Base-by-base conservation (phyloP, 2,888 invertebrate genomes). In the Atrina japonica region DNA sequence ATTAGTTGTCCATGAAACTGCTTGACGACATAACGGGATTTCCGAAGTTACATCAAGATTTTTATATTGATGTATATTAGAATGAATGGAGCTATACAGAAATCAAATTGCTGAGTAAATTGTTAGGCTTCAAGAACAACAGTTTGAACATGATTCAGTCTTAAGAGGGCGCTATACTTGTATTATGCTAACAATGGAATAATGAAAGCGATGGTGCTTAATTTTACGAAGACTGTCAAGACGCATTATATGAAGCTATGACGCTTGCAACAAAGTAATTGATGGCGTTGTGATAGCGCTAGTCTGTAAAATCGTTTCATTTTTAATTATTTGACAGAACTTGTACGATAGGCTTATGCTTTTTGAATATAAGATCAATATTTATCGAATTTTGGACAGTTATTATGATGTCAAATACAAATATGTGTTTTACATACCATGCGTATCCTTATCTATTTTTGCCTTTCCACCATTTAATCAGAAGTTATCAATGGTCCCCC, bases 191-290 rank as follows among this genome's bases (percentile, higher is more conserved):
- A 52, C 21, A 52, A 52, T 21, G 52, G 21, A 9, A 52, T 52
- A 52, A 52, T 52, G 52, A 52, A 52, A 52, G 52, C 23, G 52
- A 52, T 14, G 25, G 52, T 52, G 52, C 52, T 52, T 52, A 52
- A 52, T 52, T 23, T 7, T 14, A 18, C 14, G 3, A 16, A 7
- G 14, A 14, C 52, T 52, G 52, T 52, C 52, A 52, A 23, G 14
- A 18, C 23, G 3, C 25, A 52, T 52, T 52, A 21, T 5, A 21
- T 9, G n/a, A n/a, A 21, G 3, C 47, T 18, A 21, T n/a, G 47
- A n/a, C 21, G n/a, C 47, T 47, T 9, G 5, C 18, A 41, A 6
- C 7, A 21, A 21, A 6, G 6, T 18, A 47, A 47, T 47, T 47
- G 47, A 35, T 35, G 35, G 11, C 11, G 35, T 35, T 35, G 35